Base-by-base conservation (phyloP, 2,113 vertebrate genomes). In the Pycnonotus jocosus region DNA sequence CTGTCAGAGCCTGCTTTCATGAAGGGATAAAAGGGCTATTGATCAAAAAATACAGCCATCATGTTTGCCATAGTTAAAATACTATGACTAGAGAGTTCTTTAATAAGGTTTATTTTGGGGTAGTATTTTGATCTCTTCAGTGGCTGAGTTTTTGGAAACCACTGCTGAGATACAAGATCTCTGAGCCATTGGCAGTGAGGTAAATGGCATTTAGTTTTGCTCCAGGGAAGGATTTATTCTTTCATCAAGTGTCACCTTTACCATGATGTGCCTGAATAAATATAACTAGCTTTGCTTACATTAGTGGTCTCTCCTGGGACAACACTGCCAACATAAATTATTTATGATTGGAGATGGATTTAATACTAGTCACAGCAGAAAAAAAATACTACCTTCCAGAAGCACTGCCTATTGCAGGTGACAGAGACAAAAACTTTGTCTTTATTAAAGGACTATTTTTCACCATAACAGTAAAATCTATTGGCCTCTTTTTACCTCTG, bases 131-230 rank as follows among this genome's bases (percentile, higher is more conserved):
- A 90, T 76, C 35, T 82, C 53, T 68, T 76, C 45, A 35, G n/a
- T 65, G 25, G 33, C 4, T 72, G 48, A n/a, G 38, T 76, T 58
- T 80, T 48, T 65, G 53, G 38, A 72, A 89, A 44, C 25, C 44
- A n/a, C 23, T 76, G 48, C 53, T 42, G 40, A 86, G 28, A 68
- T 51, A 12, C 0, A 62, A 20, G 30, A 53, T 73, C 48, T 69
- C 21, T 47, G 51, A 80, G 42, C 48, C 38, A 38, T 28, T 61
- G 85, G 42, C 47, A 82, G 38, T 61, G 54, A 93, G 22, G 66
- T 81, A 89, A 91, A 87, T 44, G 53, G 42, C 57, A 37, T 84
- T 90, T 92, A 92, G 66, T 70, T 95, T 88, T 85, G 66, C 81
- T 93, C 31, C 33, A 62, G 62, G 82, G 50, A 69, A 82, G 58